A percentile compares a stretch with the other conserved stretches of the same genome.
phyloP scores from a whole-genome alignment of 2,797 vertebrate species.

The Clarias fuscus region DNA sequence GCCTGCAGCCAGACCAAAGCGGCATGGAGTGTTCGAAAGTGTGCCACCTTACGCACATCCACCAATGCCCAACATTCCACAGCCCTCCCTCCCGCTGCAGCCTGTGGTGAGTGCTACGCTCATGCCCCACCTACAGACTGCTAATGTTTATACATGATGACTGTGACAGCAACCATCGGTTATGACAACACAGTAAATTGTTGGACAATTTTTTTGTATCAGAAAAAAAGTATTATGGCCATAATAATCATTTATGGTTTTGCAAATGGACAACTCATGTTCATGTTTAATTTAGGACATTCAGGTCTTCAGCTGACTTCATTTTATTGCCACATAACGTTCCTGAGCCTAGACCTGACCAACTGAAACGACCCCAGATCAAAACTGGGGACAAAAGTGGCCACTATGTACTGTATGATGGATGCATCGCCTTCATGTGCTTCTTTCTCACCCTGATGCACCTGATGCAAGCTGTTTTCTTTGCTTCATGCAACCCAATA shows the following conservation, averaged over 20 bases:
- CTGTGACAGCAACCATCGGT: neutral
- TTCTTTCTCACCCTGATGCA: too few species aligned
- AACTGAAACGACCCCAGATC: too few species aligned
- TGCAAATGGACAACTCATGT: neutral
- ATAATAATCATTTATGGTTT: neutral
- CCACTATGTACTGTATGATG: too few species aligned
- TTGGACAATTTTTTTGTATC: neutral
- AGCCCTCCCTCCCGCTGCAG: conserved; percentile 79
- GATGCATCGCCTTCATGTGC: too few species aligned
- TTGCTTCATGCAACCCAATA: too few species aligned
- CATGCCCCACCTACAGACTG: neutral
- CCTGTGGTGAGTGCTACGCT: conserved; percentile 74
- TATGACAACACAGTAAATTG: neutral
- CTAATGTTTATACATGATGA: neutral
- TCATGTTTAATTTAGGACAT: too few species aligned
- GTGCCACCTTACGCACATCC: conserved; percentile 79
- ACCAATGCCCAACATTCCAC: conserved; percentile 90
- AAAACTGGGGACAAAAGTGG: too few species aligned
- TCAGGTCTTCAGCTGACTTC: too few species aligned
- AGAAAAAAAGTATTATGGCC: neutral
- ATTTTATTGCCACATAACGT: too few species aligned
- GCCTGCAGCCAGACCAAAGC: conserved; percentile 84
- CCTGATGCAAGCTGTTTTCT: too few species aligned
- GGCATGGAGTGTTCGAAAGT: conserved; percentile 80
- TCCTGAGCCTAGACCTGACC: too few species aligned